Conservation (phyloP, 2,113 vertebrate genomes). For the Puma concolor region DNA sequence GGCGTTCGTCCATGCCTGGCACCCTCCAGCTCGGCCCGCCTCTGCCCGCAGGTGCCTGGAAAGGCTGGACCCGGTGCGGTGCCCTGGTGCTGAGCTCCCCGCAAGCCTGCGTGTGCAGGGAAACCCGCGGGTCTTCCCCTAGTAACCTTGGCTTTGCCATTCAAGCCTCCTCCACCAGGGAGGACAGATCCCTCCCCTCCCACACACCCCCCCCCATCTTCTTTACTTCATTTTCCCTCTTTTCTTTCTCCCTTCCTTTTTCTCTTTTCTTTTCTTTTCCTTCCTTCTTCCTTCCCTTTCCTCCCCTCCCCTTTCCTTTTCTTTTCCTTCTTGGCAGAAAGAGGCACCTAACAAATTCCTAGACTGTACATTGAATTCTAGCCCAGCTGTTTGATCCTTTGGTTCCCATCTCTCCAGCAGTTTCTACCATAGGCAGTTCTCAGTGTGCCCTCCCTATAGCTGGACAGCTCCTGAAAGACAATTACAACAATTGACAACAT, state of each 20-base stretch:
- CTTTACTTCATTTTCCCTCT: neutral
- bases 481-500: neutral
- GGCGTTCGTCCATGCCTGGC: neutral
- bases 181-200: neutral
- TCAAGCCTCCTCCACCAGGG: neutral
- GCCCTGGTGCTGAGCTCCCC: rapidly evolving
- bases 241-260: too few relatives aligned
- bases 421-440: neutral
- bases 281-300: too few relatives aligned
- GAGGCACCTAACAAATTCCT: neutral
- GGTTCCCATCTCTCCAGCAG: too few relatives aligned
- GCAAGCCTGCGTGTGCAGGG: too few relatives aligned
- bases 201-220: too few relatives aligned
- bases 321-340: neutral
- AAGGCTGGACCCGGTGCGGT: neutral
- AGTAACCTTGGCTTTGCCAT: rapidly evolving
- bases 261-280: neutral
- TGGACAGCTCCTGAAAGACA: neutral
- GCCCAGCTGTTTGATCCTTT: neutral
- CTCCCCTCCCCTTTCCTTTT: neutral
- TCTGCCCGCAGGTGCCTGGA: neutral
- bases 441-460: neutral
- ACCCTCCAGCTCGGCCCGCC: neutral
- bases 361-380: neutral
- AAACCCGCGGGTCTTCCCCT: neutral